Evolutionary conservation across 2,113 vertebrate species (phyloP).

Genomic region (Cephalopholis sonnerati): DNA sequence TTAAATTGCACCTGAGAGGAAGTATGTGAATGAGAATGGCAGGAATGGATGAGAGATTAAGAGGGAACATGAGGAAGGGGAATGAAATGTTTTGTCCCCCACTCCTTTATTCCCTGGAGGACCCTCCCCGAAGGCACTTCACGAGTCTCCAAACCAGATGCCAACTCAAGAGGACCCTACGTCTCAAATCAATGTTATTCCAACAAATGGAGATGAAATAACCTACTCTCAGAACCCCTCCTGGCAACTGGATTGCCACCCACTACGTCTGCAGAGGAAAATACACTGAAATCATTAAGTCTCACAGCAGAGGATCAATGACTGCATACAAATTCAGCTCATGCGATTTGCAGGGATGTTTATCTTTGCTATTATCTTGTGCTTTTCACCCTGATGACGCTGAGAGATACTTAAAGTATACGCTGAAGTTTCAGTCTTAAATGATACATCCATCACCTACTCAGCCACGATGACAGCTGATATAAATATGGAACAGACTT

Average conservation of each 20-base stretch:
- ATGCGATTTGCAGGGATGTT: constrained; percentile 38
- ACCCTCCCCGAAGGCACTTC: constrained; percentile 44
- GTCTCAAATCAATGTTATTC: constrained; percentile 74
- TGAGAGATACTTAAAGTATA: constrained; percentile 3
- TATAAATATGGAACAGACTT: constrained; percentile 31
- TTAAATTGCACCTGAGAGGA: constrained; percentile 78
- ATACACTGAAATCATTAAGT: constrained; percentile 64
- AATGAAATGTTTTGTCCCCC: constrained; percentile 53
- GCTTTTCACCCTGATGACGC: constrained; percentile 23
- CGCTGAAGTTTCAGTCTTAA: constrained; percentile 9
- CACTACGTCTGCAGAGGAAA: constrained; percentile 48
- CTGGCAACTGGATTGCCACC: constrained; percentile 56
- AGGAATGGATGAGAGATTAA: constrained; percentile 36
- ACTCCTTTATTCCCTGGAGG: constrained; percentile 47
- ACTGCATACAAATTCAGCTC: constrained; percentile 45
- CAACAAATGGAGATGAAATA: constrained; percentile 69
- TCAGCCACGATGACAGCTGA: constrained; percentile 11
- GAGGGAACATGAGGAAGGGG: constrained; percentile 37
- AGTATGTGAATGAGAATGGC: constrained; percentile 55
- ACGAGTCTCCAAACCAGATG: constrained; percentile 57
- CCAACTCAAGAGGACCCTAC: constrained; percentile 60
- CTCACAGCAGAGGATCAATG: constrained; percentile 61
- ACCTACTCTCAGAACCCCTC: constrained; percentile 64
- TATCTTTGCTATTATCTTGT: constrained; percentile 32
- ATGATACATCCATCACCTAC: constrained; percentile 18